These are phyloP conservation scores for Crotalus helleri DNA, from an alignment of 2,113 vertebrate species.

Conservation along the genomic window DNA sequence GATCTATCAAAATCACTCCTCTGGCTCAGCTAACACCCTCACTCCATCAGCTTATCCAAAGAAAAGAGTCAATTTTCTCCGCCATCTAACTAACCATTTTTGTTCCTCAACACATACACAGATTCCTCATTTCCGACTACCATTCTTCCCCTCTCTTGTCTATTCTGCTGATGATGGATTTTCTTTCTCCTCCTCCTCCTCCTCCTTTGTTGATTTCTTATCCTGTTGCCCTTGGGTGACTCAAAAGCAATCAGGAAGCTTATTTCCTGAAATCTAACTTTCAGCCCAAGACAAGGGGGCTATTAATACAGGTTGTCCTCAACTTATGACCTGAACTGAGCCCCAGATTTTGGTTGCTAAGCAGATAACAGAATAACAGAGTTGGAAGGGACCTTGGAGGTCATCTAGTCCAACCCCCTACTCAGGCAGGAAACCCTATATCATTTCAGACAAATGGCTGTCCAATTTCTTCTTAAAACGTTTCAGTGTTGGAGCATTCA, in stretches of 20 bases:
- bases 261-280: background rate
- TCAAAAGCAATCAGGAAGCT: background rate
- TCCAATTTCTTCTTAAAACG: background rate
- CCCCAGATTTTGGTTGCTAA: background rate
- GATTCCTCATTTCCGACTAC: conserved; percentile 35
- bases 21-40: conserved; percentile 59
- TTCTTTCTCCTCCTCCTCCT: conserved; percentile 17
- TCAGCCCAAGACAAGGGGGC: background rate
- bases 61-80: conserved; percentile 75
- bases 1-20: conserved; percentile 83
- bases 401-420: background rate
- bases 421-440: background rate
- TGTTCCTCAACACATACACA: conserved; percentile 53
- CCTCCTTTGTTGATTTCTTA: conserved; percentile 5
- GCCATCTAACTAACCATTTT: conserved; percentile 77
- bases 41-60: conserved; percentile 68
- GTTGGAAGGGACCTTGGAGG: background rate
- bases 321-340: background rate
- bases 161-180: conserved; percentile 33
- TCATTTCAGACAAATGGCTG: background rate
- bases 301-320: background rate
- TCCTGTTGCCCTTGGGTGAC: conserved; percentile 18
- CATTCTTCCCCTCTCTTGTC: conserved; percentile 40
- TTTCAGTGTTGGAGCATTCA: background rate
- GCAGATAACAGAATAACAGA: too few species aligned